phyloP scores from a whole-genome alignment of 2,113 vertebrate genomes.

The Shinisaurus crocodilurus region DNA sequence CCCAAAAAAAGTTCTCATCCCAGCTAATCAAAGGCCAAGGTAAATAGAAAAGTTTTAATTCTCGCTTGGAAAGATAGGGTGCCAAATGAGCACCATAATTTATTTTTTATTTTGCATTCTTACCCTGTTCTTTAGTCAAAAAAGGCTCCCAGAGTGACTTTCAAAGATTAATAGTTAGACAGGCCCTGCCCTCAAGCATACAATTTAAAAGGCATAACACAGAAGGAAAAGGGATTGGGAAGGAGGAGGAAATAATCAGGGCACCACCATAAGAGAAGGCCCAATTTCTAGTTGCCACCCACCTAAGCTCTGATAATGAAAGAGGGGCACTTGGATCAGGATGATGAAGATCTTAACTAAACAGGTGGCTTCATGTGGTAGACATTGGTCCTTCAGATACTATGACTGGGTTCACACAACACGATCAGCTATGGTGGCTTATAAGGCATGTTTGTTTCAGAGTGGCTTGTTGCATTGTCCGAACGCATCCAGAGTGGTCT shows the following conservation, averaged over 20 bases:
- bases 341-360: not conserved
- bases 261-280: not conserved
- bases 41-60: not conserved
- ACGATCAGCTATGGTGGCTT: too few relatives aligned
- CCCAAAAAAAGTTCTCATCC: not conserved
- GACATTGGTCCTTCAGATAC: not conserved
- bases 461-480: too few relatives aligned
- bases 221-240: too few relatives aligned
- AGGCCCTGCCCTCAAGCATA: too few relatives aligned
- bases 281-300: not conserved
- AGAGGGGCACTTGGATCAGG: not conserved
- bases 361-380: not conserved
- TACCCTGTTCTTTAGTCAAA: too few relatives aligned
- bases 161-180: too few relatives aligned
- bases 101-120: too few relatives aligned
- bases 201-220: too few relatives aligned
- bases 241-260: not conserved
- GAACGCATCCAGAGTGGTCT: too few relatives aligned
- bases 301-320: not conserved
- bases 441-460: too few relatives aligned
- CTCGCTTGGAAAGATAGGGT: not conserved
- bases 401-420: too few relatives aligned
- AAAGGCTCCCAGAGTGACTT: too few relatives aligned
- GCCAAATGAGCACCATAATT: not conserved
- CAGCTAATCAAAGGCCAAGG: not conserved